Conservation (phyloP, 1,140 invertebrate genomes). For the Cepaea nemoralis region DNA sequence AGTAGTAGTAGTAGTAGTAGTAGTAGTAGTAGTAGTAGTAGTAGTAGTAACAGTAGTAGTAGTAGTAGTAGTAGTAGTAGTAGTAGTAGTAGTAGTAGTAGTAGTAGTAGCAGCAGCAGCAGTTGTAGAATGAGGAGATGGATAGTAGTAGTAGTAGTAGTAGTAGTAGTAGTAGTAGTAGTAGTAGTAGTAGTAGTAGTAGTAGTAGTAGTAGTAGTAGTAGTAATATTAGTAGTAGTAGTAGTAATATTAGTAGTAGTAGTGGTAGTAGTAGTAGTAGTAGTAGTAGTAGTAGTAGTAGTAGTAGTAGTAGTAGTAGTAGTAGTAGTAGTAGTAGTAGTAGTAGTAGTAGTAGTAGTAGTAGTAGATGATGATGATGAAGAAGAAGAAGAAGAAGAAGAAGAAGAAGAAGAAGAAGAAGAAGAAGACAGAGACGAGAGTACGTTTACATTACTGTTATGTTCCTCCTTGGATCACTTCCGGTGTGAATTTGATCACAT, state of each 20-base stretch:
- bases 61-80: too few species aligned
- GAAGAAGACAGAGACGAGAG: neutral
- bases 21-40: slow-evolving; percentile 19
- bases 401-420: neutral
- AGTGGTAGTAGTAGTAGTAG: slow-evolving; percentile 23
- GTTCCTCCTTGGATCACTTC: too few species aligned
- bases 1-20: slow-evolving; percentile 24
- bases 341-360: slow-evolving; percentile 8
- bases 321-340: slow-evolving; percentile 21
- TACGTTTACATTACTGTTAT: too few species aligned
- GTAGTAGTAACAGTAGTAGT: too few species aligned
- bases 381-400: neutral
- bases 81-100: too few species aligned
- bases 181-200: slow-evolving; percentile 3
- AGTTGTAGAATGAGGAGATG: too few species aligned
- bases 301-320: slow-evolving; percentile 19
- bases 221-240: neutral
- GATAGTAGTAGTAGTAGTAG: neutral
- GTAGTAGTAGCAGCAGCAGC: too few species aligned
- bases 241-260: slow-evolving; percentile 10
- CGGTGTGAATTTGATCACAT: too few species aligned
- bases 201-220: too few species aligned
- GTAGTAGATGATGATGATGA: neutral
- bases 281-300: slow-evolving; percentile 25
- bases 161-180: slow-evolving; percentile 13